Evolutionary conservation across 2,113 vertebrate species (phyloP).

Genomic region (Sceloporus tristichus): DNA sequence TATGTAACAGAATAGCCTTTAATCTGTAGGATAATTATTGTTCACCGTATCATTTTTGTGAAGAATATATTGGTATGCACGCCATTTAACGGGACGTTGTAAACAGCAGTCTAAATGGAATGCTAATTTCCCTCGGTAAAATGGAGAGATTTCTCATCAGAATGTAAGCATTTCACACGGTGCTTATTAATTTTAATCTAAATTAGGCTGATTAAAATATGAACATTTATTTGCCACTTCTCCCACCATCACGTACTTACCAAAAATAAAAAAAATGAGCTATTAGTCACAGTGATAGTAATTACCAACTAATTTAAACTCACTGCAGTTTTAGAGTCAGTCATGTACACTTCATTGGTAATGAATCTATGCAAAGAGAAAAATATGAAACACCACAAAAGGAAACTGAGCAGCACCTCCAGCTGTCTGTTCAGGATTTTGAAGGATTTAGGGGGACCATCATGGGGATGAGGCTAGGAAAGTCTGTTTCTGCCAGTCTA

Average conservation of each 20-base stretch:
- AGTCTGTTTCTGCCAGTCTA: neutral
- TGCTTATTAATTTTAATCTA: slow-evolving; percentile 72
- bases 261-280: neutral
- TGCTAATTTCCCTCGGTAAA: slow-evolving; percentile 53
- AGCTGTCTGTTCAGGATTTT: neutral
- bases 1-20: slow-evolving; percentile 55
- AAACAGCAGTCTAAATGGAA: slow-evolving; percentile 48
- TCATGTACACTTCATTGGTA: slow-evolving; percentile 49
- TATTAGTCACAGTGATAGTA: slow-evolving; percentile 64
- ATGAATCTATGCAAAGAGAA: slow-evolving; percentile 59
- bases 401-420: slow-evolving; percentile 20
- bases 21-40: slow-evolving; percentile 32
- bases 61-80: slow-evolving; percentile 43
- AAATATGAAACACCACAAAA: slow-evolving; percentile 56
- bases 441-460: neutral
- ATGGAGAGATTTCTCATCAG: slow-evolving; percentile 59
- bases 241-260: slow-evolving; percentile 37
- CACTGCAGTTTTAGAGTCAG: slow-evolving; percentile 62
- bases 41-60: slow-evolving; percentile 11
- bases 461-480: no score
- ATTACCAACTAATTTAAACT: slow-evolving; percentile 66
- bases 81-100: slow-evolving; percentile 27
- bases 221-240: slow-evolving; percentile 55
- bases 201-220: slow-evolving; percentile 68
- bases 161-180: slow-evolving; percentile 59